These are phyloP conservation scores for Bombus superbus DNA, from an alignment of 1,140 invertebrate species.

Conservation along the genomic window DNA sequence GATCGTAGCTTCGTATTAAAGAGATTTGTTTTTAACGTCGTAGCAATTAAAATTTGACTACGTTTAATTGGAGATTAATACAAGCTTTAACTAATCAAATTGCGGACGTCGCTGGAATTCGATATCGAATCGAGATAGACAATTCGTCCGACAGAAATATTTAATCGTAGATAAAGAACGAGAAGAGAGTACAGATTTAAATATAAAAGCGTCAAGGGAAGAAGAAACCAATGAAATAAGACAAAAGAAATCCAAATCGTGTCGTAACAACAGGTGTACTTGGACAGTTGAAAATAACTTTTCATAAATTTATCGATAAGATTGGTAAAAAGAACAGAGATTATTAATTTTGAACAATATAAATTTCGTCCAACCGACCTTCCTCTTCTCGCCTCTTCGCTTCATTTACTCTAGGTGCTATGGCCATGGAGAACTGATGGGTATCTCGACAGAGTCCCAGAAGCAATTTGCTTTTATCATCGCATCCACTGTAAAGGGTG, in stretches of 20 bases:
- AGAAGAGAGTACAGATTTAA: too few species aligned
- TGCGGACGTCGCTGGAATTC: too few species aligned
- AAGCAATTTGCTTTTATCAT: conserved; percentile 95
- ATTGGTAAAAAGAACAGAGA: neutral
- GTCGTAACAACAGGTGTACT: neutral
- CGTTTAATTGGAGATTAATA: too few species aligned
- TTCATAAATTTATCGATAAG: neutral
- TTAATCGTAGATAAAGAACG: too few species aligned
- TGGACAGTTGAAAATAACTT: neutral
- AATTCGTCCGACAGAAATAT: too few species aligned
- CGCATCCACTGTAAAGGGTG: conserved; percentile 93
- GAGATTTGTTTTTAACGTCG: neutral
- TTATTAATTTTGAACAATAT: neutral
- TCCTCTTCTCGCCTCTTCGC: conserved; percentile 90
- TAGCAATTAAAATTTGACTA: too few species aligned
- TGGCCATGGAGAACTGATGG: conserved; percentile 97
- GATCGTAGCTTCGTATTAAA: neutral
- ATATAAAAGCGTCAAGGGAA: too few species aligned
- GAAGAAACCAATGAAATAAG: too few species aligned
- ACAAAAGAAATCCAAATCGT: neutral
- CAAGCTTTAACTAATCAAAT: neutral
- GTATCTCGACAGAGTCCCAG: conserved; percentile 94
- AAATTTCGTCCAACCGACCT: conserved; percentile 78
- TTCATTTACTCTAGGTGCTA: conserved; percentile 92
- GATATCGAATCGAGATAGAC: too few species aligned